Evolutionary conservation across 2,888 invertebrate species (phyloP), one percentile per base, ranked within the genome.

Genomic region (Elgonia sp.): DNA sequence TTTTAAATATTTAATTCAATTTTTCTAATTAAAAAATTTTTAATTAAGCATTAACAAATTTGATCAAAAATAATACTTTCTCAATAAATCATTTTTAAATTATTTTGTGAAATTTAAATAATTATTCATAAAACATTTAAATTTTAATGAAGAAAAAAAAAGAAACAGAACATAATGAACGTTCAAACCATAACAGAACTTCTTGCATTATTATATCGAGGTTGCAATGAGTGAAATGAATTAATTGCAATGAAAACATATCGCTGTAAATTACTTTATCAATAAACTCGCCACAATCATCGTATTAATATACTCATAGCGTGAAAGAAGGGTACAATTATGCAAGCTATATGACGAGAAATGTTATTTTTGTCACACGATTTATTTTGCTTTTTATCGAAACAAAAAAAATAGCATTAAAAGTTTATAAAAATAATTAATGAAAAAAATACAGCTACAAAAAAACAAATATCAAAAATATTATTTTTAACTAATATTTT

Each of bases 281-380:
- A 46, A 67, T 67, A 50, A 67, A 46, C 67, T 18, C 20, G 46
- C 67, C 50, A 21, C 50, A 46, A 46, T 67, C 20, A 67, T 46
- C 42, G 16, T 20, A 16, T 14, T 53, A 70, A 53, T 53, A 53
- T 18, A n/a, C n/a, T 70, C 53, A 53, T 53, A 37, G 37, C 70
- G 53, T 70, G 70, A 65, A 50, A 50, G 37, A n/a, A n/a, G 29
- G 37, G 70, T 37, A 29, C 53, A 70, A 70, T 70, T 53, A 70
- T 18, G 50, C 53, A 70, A 70, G 8, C 16, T n/a, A 10, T n/a
- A 10, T 1, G 20, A 7, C 5, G 21, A 2, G 6, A 53, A 53
- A 53, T 9, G 29, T 53, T 29, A 70, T 29, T 70, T 70, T 53
- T 29, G 37, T 53, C n/a, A 29, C 10, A 53, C 37, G 50, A 70